Base-by-base conservation (phyloP, 2,113 vertebrate genomes). In the Macroglossus sobrinus region DNA sequence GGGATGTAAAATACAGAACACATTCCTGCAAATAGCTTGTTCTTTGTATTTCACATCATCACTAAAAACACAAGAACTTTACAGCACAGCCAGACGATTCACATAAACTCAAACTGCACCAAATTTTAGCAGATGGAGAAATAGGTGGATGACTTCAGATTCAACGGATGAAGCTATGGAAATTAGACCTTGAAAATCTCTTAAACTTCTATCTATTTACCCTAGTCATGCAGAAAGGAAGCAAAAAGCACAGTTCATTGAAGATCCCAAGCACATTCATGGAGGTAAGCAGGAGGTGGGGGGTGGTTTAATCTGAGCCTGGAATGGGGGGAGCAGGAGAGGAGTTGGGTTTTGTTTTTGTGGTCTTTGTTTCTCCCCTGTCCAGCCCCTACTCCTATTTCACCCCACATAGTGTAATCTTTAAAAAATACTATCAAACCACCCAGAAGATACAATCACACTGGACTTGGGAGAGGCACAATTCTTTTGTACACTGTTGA, bases 391-490 rank as follows among this genome's bases (percentile, higher is more conserved):
- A 45, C 66, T 79, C 21, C 11, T 75, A 97, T 86, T 96, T 98
- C 97, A 97, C 64, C 97, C 97, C 98, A 98, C 97, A 97, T 98
- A 98, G 98, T 95, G 85, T 50, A 98, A 98, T 91, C 97, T 98
- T 98, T 33, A 30, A 97, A 97, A 98, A 97, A 98, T 93, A 98
- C 97, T 97, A 97, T 93, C 98, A 98, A 98, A 92, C 98, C 97
- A 98, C 96, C 98, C 98, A 97, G 95, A 98, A 98, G 97, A 98
- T 98, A 98, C 98, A 99, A 98, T 98, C 98, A 97, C 99, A 98
- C 98, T 98, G 98, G 98, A 99, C 97, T 99, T 98, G 98, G 97
- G 97, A 98, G 98, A 99, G 99, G 99, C 99, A 99, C 99, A 97
- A 97, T 97, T 99, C 98, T 99, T 97, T 98, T 98, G 98, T 98